phyloP scores from a whole-genome alignment of 2,797 vertebrate genomes.

The Enteromius treurensis region DNA sequence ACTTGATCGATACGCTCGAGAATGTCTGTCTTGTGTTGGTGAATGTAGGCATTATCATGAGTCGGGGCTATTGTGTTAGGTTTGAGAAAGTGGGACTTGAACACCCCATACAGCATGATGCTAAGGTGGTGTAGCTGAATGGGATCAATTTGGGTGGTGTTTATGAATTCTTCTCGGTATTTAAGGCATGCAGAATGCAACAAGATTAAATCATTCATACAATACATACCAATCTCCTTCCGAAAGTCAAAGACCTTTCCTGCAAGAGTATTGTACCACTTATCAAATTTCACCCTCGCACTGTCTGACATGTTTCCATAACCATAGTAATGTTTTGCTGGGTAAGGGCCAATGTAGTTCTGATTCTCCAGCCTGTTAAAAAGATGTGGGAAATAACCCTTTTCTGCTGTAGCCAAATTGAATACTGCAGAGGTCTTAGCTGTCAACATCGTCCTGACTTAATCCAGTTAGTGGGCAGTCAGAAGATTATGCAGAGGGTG shows the following conservation, averaged over 20 bases:
- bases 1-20: background rate
- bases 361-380: background rate
- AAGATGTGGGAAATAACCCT: background rate
- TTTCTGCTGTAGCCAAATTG: background rate
- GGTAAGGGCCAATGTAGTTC: background rate
- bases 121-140: background rate
- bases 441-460: background rate
- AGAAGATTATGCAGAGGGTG: too few relatives aligned
- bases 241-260: background rate
- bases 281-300: background rate
- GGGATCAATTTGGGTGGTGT: background rate
- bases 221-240: background rate
- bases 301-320: background rate
- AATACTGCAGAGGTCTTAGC: background rate
- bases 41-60: background rate
- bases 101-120: background rate
- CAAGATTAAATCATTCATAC: slow-evolving; percentile 14
- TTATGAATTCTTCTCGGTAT: background rate
- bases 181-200: background rate
- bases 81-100: background rate
- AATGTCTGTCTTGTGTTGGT: background rate
- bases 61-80: background rate
- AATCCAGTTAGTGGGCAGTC: too few relatives aligned
- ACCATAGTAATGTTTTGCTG: background rate
- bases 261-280: background rate